These are phyloP conservation scores for Anomalospiza imberbis DNA, from an alignment of 2,797 vertebrate genomes.

Conservation along the genomic window DNA sequence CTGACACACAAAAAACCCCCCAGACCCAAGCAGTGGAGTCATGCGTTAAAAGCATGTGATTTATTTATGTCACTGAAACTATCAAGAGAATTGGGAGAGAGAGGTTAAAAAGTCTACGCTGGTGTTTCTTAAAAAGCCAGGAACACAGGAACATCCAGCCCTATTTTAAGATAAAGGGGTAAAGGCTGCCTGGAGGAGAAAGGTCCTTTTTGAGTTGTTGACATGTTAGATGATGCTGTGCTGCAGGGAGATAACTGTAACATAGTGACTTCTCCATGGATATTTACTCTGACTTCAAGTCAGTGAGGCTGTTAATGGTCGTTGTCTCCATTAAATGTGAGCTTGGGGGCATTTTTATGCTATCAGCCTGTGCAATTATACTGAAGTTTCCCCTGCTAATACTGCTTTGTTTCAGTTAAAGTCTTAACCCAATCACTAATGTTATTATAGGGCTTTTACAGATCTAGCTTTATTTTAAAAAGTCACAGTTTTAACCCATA, in stretches of 20 bases:
- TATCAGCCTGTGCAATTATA: background rate
- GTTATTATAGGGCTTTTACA: background rate
- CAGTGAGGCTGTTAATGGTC: background rate
- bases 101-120: background rate
- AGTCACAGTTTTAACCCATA: background rate
- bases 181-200: background rate
- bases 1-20: background rate
- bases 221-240: background rate
- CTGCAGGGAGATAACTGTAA: background rate
- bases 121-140: background rate
- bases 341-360: background rate
- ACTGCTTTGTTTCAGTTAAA: background rate
- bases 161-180: constrained; percentile 1
- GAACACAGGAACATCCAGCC: background rate
- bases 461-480: background rate
- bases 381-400: background rate
- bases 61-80: constrained; percentile 12
- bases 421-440: background rate
- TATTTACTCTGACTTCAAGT: background rate
- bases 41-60: background rate
- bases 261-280: background rate
- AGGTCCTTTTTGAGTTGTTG: background rate
- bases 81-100: background rate
- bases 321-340: background rate
- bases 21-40: background rate